Evolutionary conservation across 2,888 invertebrate species (phyloP), one percentile per base, ranked within the genome.

Genomic region (Drosophila mercatorum): DNA sequence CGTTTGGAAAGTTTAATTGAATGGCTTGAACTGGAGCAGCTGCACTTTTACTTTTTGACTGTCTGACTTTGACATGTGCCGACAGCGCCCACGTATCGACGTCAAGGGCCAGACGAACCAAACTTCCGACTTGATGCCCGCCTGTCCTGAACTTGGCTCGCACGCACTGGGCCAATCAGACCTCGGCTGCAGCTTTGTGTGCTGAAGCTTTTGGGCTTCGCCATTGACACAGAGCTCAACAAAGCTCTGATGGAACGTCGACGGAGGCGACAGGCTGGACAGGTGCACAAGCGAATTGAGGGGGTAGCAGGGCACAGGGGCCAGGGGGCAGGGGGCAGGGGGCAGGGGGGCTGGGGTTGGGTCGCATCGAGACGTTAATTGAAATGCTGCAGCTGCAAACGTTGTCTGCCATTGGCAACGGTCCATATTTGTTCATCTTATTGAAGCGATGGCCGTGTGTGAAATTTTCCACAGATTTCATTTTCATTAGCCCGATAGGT

Each of bases 301-400:
- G 1, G 17, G 17, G 17, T 17, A 17, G 17, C 17, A 17, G 17
- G 17, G 17, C 17, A 17, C 17, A 0, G 17, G 17, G 17, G 17
- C 17, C 0, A 12, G 26, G 28, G n/a, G 0, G 31, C 7, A 12
- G n/a, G 8, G 3, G 41, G 2, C 7, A 34, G 7, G 31, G 31
- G 3, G 17, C 5, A 5, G 17, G 31, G 22, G 22, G 22, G 22
- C 22, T 22, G 22, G 22, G 55, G n/a, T 0, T 12, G 26, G n/a
- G 40, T 41, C 43, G 59, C 44, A 60, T n/a, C 17, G 60, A 68
- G 51, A 61, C 55, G 59, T 72, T 76, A 72, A 76, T 76, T 76
- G 72, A 68, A 76, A 66, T 72, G 68, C 61, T 60, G 65, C 62
- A 68, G 11, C 60, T 53, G 52, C 52, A 28, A 14, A 22, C 57